Percentiles rank a stretch among this genome's conserved stretches.
These are phyloP conservation scores for Setophaga kirtlandii DNA, from an alignment of 2,113 vertebrate species.

Conservation along the genomic window DNA sequence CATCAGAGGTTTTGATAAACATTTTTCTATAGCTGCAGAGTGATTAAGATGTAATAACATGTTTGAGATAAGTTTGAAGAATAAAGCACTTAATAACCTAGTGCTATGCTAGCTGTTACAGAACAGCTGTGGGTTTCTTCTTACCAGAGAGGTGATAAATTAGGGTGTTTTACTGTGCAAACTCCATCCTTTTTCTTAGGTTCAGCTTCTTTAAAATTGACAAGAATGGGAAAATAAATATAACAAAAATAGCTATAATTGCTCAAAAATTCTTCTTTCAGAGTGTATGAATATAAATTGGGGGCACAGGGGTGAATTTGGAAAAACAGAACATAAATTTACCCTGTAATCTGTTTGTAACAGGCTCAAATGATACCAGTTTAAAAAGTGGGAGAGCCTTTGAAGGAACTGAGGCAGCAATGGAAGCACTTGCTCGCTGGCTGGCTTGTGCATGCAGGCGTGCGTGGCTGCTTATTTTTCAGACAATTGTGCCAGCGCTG, in stretches of 20 bases:
- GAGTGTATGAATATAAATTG: neutral
- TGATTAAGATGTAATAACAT: neutral
- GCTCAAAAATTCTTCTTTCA: neutral
- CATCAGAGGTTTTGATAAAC: neutral
- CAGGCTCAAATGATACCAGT: neutral
- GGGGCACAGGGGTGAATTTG: neutral
- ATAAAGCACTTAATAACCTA: neutral
- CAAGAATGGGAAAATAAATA: neutral
- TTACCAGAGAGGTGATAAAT: neutral
- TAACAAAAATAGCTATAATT: neutral
- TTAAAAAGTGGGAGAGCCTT: neutral
- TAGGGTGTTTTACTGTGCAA: neutral
- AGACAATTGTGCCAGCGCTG: rapidly evolving
- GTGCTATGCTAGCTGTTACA: rapidly evolving
- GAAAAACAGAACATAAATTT: neutral
- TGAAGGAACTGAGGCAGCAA: neutral
- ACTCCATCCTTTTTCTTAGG: neutral
- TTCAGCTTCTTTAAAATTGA: neutral
- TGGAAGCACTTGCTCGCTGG: neutral
- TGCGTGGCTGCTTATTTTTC: neutral
- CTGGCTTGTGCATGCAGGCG: neutral
- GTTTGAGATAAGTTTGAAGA: neutral
- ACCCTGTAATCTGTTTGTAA: neutral
- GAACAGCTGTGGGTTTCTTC: neutral
- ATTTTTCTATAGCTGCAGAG: neutral